Conservation (phyloP, 2,113 vertebrate genomes). For the Xiphophorus couchianus region DNA sequence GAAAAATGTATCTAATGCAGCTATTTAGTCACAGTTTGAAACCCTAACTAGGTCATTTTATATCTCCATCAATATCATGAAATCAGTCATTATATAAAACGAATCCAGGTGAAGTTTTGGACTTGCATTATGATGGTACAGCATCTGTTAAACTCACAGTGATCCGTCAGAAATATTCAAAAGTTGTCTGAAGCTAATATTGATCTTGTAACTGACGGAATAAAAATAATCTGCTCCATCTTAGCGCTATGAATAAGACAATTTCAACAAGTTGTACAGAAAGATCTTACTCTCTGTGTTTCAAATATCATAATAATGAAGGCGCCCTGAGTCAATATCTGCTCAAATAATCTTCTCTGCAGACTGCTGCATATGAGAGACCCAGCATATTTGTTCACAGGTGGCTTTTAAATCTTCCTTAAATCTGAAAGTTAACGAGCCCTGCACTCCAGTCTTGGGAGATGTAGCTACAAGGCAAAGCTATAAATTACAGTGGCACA, state of each 20-base stretch:
- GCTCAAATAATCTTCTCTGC: conserved; percentile 5
- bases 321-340: background rate
- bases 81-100: no score
- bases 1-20: no score
- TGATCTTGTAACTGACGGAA: background rate
- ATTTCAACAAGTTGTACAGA: conserved; percentile 2
- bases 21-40: no score
- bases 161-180: background rate
- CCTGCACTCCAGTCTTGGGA: conserved; percentile 11
- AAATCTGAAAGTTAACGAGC: conserved; percentile 27
- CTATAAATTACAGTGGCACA: conserved; percentile 45
- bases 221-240: background rate
- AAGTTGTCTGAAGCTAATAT: background rate
- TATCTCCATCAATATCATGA: no score
- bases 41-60: no score
- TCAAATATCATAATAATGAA: conserved; percentile 3
- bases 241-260: background rate
- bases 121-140: no score
- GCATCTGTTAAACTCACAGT: background rate
- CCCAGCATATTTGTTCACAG: conserved; percentile 3
- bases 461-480: conserved; percentile 26
- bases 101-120: no score
- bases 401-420: conserved; percentile 12
- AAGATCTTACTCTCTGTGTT: background rate
- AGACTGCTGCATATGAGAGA: conserved; percentile 14